Base-by-base conservation (phyloP, 2,113 vertebrate species). In the Orthonyx spaldingii region DNA sequence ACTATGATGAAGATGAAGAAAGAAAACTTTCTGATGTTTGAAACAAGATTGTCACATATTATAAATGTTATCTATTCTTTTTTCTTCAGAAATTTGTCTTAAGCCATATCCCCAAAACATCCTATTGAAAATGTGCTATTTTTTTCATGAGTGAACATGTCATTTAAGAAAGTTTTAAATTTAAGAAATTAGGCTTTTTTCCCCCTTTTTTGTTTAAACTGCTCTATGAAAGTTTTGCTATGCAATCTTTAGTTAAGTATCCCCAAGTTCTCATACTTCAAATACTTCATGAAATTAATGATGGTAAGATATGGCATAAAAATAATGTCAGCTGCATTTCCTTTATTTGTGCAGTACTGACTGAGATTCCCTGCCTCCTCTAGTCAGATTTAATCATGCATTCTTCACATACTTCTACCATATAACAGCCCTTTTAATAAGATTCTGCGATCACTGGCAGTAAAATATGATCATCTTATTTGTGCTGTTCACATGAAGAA, bases 81-180 rank as follows among this genome's bases (percentile, higher is more conserved):
- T 70, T 7, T 11, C 42, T 87, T 79, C 35, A 87, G 22, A 83
- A 90, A 80, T 47, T 42, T 4, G 17, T 44, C 41, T 65, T 53
- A 60, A n/a, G 22, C 12, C 26, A 77, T 10, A 59, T 10, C 22
- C 28, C 74, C 26, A 87, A 83, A 91, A 87, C 3, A 49, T 4
- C 7, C 6, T 11, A 55, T 28, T 81, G 7, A 53, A 74, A 63
- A 52, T 59, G 16, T 16, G 16, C 7, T 28, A 7, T 12, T 42
- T 61, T 72, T 66, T 80, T 49, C 17, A 37, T 27, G 27, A 79
- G 13, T 0, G 0, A 79, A 11, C 5, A 50, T 9, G 7, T 16
- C 0, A 3, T 35, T 68, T 56, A 41, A 65, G 26, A 35, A 87
- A 87, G 27, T 24, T 37, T 42, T 44, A 65, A 27, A 78, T 85